phyloP scores from a whole-genome alignment of 2,797 vertebrate genomes.

The Erithacus rubecula region DNA sequence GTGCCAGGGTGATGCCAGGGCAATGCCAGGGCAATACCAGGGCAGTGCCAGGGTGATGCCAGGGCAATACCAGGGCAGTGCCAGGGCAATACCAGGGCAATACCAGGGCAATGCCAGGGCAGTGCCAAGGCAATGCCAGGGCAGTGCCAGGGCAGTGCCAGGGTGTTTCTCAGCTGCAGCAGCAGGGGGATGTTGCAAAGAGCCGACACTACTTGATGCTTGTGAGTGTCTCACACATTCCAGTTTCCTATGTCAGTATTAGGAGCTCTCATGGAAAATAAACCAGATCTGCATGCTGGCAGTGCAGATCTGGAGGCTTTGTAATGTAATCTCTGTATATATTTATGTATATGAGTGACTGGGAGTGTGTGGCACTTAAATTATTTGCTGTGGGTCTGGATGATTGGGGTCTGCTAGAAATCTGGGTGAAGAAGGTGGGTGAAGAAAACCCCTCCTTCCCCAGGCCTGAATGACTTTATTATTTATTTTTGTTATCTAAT shows the following conservation, averaged over 20 bases:
- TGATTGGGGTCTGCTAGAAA: slow-evolving; percentile 70
- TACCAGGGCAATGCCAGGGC: neutral
- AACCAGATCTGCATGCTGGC: slow-evolving; percentile 75
- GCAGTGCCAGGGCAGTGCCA: neutral
- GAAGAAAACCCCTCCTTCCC: slow-evolving; percentile 13
- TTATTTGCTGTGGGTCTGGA: slow-evolving; percentile 74
- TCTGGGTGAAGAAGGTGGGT: slow-evolving; percentile 19
- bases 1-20: neutral
- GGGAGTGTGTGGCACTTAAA: slow-evolving; percentile 73
- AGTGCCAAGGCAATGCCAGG: neutral
- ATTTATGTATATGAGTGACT: slow-evolving; percentile 72
- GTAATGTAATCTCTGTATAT: slow-evolving; percentile 75
- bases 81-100: neutral
- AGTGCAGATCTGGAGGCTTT: slow-evolving; percentile 72
- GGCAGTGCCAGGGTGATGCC: neutral
- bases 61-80: neutral
- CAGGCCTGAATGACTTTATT: slow-evolving; percentile 38
- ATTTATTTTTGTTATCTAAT: slow-evolving; percentile 64
- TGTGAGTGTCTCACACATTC: slow-evolving; percentile 76
- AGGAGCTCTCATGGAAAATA: slow-evolving; percentile 52
- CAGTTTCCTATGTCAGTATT: slow-evolving; percentile 71
- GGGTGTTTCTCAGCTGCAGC: neutral
- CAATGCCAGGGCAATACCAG: neutral
- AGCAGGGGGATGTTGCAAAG: slow-evolving; percentile 27
- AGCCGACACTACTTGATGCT: slow-evolving; percentile 52